phyloP scores from a whole-genome alignment of 2,888 invertebrate species.

The Synanthedon tipuliformis region DNA sequence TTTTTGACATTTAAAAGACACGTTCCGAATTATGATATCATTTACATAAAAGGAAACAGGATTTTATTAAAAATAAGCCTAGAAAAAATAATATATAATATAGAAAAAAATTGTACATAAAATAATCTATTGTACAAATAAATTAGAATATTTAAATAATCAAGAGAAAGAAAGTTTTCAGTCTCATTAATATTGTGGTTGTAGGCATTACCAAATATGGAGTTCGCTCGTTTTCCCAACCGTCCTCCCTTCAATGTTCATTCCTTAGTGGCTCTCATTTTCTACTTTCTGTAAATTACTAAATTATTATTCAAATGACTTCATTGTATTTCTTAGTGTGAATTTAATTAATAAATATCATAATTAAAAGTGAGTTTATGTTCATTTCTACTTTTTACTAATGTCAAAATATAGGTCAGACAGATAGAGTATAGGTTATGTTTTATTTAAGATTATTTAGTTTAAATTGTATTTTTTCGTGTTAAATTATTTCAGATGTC shows the following conservation, averaged over 20 bases:
- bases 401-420: constrained; percentile 67
- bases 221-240: constrained; percentile 74
- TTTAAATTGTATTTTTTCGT: constrained; percentile 25
- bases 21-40: constrained; percentile 37
- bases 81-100: constrained; percentile 2
- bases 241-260: constrained; percentile 70
- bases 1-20: constrained; percentile 16
- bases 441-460: constrained; percentile 46
- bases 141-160: constrained; percentile 14
- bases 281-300: constrained; percentile 49
- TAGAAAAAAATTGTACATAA: constrained; percentile 7
- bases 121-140: constrained; percentile 1
- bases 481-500: constrained; percentile 77
- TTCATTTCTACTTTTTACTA: constrained; percentile 27
- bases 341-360: constrained; percentile 43
- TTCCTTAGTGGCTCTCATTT: constrained; percentile 67
- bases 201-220: constrained; percentile 78
- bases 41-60: constrained; percentile 15
- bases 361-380: constrained; percentile 55
- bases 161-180: constrained; percentile 21
- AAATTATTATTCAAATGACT: constrained; percentile 60
- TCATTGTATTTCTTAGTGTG: constrained; percentile 57
- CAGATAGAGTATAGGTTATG: constrained; percentile 60
- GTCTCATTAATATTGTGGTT: constrained; percentile 48
- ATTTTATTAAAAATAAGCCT: constrained; percentile 10